These are phyloP conservation scores for Trachymyrmex septentrionalis DNA, from an alignment of 1,140 invertebrate species.

Conservation along the genomic window DNA sequence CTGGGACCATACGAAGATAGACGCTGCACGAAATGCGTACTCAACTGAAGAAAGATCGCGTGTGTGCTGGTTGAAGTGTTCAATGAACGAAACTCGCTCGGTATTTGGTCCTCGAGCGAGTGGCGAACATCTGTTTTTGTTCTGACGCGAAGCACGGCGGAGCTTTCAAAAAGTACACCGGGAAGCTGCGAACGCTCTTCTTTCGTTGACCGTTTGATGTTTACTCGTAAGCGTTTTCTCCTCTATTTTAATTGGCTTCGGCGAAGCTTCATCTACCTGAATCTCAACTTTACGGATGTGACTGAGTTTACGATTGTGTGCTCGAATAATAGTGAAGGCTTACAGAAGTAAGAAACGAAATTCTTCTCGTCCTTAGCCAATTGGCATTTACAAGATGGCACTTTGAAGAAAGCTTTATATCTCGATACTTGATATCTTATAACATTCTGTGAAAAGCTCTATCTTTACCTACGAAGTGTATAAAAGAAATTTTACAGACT, in stretches of 20 bases:
- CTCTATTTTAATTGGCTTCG: constrained; percentile 1
- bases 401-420: constrained; percentile 12
- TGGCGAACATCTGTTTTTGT: constrained; percentile 35
- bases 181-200: constrained; percentile 20
- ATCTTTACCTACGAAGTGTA: not conserved
- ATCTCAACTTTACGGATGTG: not conserved
- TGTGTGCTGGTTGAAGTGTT: not conserved
- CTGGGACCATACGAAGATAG: constrained; percentile 51
- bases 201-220: constrained; percentile 55
- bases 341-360: not conserved
- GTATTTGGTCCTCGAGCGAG: constrained; percentile 4
- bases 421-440: not conserved
- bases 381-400: constrained; percentile 23
- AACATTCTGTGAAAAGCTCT: constrained; percentile 36
- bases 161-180: constrained; percentile 43
- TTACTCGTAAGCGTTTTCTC: constrained; percentile 30
- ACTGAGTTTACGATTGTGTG: not conserved
- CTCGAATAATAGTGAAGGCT: not conserved
- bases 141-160: constrained; percentile 28
- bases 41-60: constrained; percentile 60
- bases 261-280: not conserved
- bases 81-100: constrained; percentile 22
- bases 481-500: constrained; percentile 12
- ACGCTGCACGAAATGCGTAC: constrained; percentile 24
- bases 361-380: constrained; percentile 21